Evolutionary conservation across 2,888 invertebrate species (phyloP).

Genomic region (Julus scandinavius): DNA sequence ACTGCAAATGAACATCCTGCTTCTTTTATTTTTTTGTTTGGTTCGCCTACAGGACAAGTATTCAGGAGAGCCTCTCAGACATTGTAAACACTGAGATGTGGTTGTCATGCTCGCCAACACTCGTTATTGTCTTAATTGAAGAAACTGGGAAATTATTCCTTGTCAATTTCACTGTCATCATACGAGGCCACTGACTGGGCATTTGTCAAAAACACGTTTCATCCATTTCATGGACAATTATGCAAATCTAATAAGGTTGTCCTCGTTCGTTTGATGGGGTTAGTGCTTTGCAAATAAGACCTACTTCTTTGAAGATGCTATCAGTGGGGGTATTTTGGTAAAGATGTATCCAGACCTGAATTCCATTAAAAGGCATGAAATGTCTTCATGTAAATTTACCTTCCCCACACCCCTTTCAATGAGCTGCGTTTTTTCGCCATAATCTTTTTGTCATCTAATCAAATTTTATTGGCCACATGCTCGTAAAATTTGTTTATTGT

Average conservation of each 20-base stretch:
- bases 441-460: constrained; percentile 30
- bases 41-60: not conserved
- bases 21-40: not conserved
- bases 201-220: not conserved
- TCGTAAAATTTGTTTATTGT: constrained; percentile 42
- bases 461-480: constrained; percentile 8
- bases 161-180: not conserved
- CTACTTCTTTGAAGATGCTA: not conserved
- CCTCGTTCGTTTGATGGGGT: not conserved
- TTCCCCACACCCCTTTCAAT: not conserved
- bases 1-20: not conserved
- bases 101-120: not conserved
- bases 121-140: not conserved
- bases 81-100: not conserved
- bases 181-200: constrained; percentile 1
- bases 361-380: not conserved
- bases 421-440: not conserved
- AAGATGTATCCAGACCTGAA: not conserved
- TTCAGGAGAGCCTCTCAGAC: not conserved
- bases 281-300: not conserved
- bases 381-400: not conserved
- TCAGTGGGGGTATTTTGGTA: not conserved
- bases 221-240: not conserved
- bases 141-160: not conserved
- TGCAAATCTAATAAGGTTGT: not conserved